Evolutionary conservation across 2,797 vertebrate genomes (phyloP).

Genomic region (Mus caroli): DNA sequence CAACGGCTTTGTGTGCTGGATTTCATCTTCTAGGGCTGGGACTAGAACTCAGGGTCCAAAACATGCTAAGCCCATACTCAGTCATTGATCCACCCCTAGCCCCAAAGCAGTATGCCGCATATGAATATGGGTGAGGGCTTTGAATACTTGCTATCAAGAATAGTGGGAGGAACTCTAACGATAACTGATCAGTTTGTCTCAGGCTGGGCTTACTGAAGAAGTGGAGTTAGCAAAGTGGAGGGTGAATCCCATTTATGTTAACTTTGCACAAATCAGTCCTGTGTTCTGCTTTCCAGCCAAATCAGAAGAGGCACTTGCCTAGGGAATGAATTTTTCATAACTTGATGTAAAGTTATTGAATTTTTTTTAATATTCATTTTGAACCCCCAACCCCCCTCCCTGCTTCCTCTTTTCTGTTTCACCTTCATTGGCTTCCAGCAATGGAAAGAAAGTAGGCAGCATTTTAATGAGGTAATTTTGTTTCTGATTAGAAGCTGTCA

Average conservation of each 20-base stretch:
- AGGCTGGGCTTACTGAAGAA: not conserved
- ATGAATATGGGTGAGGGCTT: not conserved
- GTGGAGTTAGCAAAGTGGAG: not conserved
- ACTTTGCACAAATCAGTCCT: not conserved
- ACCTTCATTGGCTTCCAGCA: not conserved
- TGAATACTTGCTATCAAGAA: not conserved
- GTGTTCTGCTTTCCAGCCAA: not conserved
- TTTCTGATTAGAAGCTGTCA: conserved; percentile 26
- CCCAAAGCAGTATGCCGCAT: not conserved
- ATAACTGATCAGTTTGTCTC: not conserved
- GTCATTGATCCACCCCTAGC: not conserved
- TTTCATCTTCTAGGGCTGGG: conserved; percentile 18
- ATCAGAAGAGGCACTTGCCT: not conserved
- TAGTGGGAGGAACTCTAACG: not conserved
- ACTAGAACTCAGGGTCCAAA: not conserved
- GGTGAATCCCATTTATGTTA: not conserved
- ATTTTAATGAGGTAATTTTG: not conserved
- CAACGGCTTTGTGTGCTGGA: not conserved
- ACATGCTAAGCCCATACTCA: not conserved
- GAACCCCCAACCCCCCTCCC: not conserved
- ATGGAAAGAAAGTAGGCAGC: conserved; percentile 6
- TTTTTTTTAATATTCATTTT: not conserved
- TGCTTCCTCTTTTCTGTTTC: not conserved
- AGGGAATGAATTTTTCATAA: not conserved
- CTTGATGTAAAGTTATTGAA: not conserved